A percentile compares a stretch with the other conserved stretches of the same genome.
Conservation (phyloP, 2,113 vertebrate species). For the Ictalurus punctatus region DNA sequence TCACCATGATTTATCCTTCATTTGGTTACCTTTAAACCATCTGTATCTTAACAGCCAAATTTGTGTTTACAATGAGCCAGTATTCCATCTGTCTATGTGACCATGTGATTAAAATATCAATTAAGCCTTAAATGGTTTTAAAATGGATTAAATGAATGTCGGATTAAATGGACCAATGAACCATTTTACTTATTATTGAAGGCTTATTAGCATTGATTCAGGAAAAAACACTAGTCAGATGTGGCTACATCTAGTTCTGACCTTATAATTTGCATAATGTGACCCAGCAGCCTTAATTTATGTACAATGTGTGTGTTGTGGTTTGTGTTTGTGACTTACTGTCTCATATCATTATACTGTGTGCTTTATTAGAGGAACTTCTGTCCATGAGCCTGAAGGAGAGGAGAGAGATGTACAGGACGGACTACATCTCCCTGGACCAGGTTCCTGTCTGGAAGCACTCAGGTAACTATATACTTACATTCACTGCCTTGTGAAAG, state of each 20-base stretch:
- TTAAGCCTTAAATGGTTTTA: neutral
- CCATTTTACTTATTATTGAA: neutral
- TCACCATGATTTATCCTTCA: neutral
- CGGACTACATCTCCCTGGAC: conserved; percentile 72
- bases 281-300: neutral
- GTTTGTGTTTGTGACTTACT: conserved; percentile 28
- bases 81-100: neutral
- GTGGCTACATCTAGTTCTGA: neutral
- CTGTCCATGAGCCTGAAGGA: conserved; percentile 74
- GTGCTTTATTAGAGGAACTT: conserved; percentile 68
- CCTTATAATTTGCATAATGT: neutral
- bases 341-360: neutral
- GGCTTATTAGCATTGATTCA: neutral
- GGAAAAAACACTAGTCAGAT: neutral
- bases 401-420: conserved; percentile 74
- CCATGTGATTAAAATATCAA: neutral
- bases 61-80: neutral
- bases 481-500: neutral
- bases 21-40: neutral
- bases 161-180: neutral
- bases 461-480: conserved; percentile 50
- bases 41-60: neutral
- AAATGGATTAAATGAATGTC: neutral
- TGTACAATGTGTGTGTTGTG: neutral
- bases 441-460: conserved; percentile 78